Conservation (phyloP, 2,888 invertebrate species). For the Campoplex capitator region DNA sequence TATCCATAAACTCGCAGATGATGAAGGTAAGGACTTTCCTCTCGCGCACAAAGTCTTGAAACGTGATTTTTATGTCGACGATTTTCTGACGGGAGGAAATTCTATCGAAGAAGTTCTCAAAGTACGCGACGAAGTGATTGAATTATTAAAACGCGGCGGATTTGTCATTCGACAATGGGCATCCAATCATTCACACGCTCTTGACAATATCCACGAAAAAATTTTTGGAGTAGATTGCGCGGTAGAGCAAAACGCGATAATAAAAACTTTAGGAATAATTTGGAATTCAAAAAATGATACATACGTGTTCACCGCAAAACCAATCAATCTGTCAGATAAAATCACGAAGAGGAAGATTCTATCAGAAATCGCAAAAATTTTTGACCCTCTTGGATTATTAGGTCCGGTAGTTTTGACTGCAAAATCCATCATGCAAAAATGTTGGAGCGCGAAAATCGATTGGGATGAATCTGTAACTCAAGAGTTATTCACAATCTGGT, state of each 20-base stretch:
- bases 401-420: slow-evolving; percentile 29
- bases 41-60: slow-evolving; percentile 59
- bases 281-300: slow-evolving; percentile 62
- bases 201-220: slow-evolving; percentile 24
- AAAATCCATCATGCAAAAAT: slow-evolving; percentile 64
- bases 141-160: slow-evolving; percentile 69
- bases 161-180: slow-evolving; percentile 72
- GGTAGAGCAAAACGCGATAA: slow-evolving; percentile 13
- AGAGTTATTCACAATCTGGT: slow-evolving; percentile 51
- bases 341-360: too few species aligned
- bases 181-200: slow-evolving; percentile 57
- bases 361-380: too few species aligned
- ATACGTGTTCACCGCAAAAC: slow-evolving; percentile 39
- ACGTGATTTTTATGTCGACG: slow-evolving; percentile 75
- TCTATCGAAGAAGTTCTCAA: slow-evolving; percentile 64
- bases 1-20: slow-evolving; percentile 69
- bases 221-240: slow-evolving; percentile 38
- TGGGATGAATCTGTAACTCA: slow-evolving; percentile 70
- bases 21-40: slow-evolving; percentile 63
- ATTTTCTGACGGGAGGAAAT: slow-evolving; percentile 70
- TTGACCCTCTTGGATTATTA: too few species aligned
- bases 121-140: slow-evolving; percentile 65
- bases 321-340: too few species aligned
- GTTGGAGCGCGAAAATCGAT: slow-evolving; percentile 60
- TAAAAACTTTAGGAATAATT: slow-evolving; percentile 49